These are phyloP conservation scores for Cantharis nigra DNA, from an alignment of 2,888 invertebrate species.

Conservation along the genomic window DNA sequence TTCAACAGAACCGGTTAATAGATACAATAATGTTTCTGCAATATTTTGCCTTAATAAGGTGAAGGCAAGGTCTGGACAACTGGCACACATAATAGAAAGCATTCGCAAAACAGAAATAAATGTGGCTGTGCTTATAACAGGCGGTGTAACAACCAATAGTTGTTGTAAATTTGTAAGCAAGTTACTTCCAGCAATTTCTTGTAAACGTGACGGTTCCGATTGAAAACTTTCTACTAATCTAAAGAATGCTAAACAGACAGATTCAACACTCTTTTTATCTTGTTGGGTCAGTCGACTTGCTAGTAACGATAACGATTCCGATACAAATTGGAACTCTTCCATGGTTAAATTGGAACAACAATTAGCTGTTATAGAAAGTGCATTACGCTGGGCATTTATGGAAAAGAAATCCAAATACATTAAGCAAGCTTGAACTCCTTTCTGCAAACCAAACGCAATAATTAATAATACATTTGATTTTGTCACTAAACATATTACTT, in stretches of 20 bases:
- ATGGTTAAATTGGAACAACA: conserved; percentile 93
- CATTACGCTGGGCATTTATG: conserved; percentile 95
- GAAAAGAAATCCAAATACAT: conserved; percentile 99
- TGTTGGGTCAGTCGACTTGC: conserved; percentile 81
- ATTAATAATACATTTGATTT: not conserved
- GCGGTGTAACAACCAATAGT: conserved; percentile 89
- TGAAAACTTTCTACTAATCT: conserved; percentile 96
- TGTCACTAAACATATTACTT: conserved; percentile 46
- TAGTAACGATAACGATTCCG: conserved; percentile 84
- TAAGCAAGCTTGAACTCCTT: conserved; percentile 94
- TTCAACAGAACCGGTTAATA: conserved; percentile 85
- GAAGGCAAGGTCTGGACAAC: conserved; percentile 92
- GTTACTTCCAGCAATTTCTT: conserved; percentile 92
- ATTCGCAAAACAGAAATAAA: conserved; percentile 96
- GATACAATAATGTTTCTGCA: conserved; percentile 91
- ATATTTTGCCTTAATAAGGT: conserved; percentile 92
- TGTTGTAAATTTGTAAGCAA: conserved; percentile 92
- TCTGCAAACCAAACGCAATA: conserved; percentile 60
- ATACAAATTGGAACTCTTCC: conserved; percentile 93
- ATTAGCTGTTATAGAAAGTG: conserved; percentile 95
- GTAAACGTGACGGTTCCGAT: conserved; percentile 84
- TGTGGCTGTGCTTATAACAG: conserved; percentile 92
- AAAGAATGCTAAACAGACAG: conserved; percentile 94
- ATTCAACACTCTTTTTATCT: conserved; percentile 98
- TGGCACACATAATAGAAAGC: conserved; percentile 94